Evolutionary conservation across 2,888 invertebrate species (phyloP).

Genomic region (Drosophila quinaria): DNA sequence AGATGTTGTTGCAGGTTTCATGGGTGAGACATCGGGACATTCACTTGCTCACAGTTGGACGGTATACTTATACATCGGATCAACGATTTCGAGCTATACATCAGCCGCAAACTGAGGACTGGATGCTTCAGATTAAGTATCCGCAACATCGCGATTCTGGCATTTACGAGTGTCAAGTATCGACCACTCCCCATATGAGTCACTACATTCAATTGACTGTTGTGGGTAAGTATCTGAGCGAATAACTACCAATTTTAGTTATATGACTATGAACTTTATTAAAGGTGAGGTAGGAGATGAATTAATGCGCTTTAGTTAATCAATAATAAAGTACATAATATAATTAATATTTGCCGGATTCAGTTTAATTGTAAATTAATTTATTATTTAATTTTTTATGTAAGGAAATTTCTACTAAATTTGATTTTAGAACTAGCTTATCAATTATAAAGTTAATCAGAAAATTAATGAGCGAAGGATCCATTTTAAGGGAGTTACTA

Average conservation of each 20-base stretch:
- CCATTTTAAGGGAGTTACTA: no score
- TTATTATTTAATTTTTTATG: no score
- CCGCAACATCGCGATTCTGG: conserved; percentile 95
- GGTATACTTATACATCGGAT: conserved; percentile 96
- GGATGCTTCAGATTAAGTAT: conserved; percentile 96
- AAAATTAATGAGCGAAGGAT: no score
- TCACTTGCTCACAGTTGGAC: conserved; percentile 94
- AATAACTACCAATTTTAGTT: neutral
- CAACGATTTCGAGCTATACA: conserved; percentile 96
- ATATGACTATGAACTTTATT: no score
- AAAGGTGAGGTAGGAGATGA: no score
- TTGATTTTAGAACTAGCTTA: no score
- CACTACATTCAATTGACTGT: conserved; percentile 96
- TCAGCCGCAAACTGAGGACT: conserved; percentile 94
- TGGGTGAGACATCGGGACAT: conserved; percentile 97
- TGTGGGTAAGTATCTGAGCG: conserved; percentile 90
- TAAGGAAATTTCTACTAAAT: no score
- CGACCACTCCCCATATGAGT: conserved; percentile 96
- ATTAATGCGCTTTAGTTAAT: no score
- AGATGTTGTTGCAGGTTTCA: conserved; percentile 93
- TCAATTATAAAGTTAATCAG: no score
- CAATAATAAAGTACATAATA: no score
- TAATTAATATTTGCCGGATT: no score
- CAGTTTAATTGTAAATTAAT: no score
- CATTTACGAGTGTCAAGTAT: conserved; percentile 97